Conservation (phyloP, 2,888 invertebrate genomes). For the Epirrhoe tristata region DNA sequence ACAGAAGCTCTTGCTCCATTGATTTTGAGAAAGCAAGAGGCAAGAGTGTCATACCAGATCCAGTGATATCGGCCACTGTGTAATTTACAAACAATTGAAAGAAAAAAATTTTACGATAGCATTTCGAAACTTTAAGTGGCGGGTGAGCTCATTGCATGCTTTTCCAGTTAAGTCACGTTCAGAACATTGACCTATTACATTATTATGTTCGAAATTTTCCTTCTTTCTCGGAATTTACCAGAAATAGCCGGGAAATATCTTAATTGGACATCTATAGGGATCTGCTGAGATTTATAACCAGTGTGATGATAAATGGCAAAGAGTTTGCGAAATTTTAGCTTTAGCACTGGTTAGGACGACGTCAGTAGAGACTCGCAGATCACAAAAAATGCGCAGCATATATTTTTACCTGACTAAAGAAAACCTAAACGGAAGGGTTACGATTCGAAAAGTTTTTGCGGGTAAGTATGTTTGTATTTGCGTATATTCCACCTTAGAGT, state of each 20-base stretch:
- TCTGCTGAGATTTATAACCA: constrained; percentile 33
- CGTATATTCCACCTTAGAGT: no score
- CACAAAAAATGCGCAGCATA: no score
- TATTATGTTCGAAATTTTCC: constrained; percentile 37
- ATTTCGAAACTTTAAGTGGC: not conserved
- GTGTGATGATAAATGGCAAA: constrained; percentile 18
- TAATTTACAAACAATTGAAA: not conserved
- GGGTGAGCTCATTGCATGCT: constrained; percentile 2
- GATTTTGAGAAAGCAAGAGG: no score
- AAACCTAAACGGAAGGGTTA: no score
- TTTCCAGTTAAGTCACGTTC: constrained; percentile 38
- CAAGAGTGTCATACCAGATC: no score
- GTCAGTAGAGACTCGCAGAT: not conserved
- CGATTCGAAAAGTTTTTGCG: no score
- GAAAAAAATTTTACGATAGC: not conserved
- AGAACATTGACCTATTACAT: constrained; percentile 39
- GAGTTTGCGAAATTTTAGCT: constrained; percentile 15
- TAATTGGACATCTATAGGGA: constrained; percentile 42
- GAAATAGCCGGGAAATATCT: constrained; percentile 36
- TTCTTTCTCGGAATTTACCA: constrained; percentile 21
- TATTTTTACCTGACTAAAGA: no score
- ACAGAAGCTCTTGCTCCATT: no score
- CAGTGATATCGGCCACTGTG: no score
- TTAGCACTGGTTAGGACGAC: not conserved
- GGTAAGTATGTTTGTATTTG: no score